Conservation (phyloP, 2,888 invertebrate species). For the Ornithoptera priamus region DNA sequence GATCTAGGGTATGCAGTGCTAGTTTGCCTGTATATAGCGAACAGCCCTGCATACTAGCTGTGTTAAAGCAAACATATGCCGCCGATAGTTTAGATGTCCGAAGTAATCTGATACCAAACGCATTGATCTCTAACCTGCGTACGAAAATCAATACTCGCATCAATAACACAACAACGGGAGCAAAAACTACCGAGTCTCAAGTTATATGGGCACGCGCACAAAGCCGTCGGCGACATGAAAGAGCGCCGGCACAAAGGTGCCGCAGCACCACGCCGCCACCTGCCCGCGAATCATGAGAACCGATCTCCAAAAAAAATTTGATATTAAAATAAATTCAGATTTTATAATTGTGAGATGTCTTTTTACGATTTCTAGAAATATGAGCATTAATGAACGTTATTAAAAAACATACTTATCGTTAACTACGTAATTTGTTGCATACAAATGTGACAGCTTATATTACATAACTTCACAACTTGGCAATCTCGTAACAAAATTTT, state of each 20-base stretch:
- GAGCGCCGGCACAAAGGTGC: slow-evolving; percentile 56
- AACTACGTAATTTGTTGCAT: background rate
- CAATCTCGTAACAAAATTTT: background rate
- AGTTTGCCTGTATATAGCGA: too few relatives aligned
- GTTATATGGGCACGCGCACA: slow-evolving; percentile 65
- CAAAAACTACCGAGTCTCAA: slow-evolving; percentile 53
- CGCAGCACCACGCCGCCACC: slow-evolving; percentile 71
- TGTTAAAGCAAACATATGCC: background rate
- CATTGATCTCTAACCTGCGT: slow-evolving; percentile 56
- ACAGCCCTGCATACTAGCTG: background rate
- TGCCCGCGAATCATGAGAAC: slow-evolving; percentile 76
- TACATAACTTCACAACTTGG: background rate
- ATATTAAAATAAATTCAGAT: slow-evolving; percentile 31
- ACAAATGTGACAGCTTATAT: background rate
- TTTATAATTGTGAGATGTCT: background rate
- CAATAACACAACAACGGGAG: slow-evolving; percentile 53
- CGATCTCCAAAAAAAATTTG: slow-evolving; percentile 48
- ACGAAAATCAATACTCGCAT: slow-evolving; percentile 53
- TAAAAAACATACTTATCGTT: background rate
- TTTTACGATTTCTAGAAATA: background rate
- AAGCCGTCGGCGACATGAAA: slow-evolving; percentile 69
- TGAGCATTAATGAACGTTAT: background rate
- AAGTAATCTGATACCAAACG: slow-evolving; percentile 39
- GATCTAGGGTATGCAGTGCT: too few relatives aligned
- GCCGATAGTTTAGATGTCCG: slow-evolving; percentile 21